Evolutionary conservation across 2,888 invertebrate species (phyloP).

Genomic region (Leptopterna dolabrata): DNA sequence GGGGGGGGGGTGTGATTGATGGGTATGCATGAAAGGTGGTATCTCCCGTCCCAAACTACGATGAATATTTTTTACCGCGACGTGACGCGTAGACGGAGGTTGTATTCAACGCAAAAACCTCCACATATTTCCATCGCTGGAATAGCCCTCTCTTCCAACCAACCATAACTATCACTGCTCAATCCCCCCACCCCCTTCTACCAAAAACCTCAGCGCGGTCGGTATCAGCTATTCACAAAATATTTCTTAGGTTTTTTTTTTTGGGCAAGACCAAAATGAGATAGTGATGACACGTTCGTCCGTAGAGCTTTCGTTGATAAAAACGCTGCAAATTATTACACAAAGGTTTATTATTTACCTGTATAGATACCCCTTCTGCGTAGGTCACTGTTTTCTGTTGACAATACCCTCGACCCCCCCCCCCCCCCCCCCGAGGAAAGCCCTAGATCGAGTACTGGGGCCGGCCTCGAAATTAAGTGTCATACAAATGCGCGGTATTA

Average conservation of each 20-base stretch:
- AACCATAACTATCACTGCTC: not conserved
- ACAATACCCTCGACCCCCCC: too few relatives aligned
- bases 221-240: conserved; percentile 24
- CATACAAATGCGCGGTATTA: too few relatives aligned
- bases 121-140: conserved; percentile 32
- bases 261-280: conserved; percentile 14
- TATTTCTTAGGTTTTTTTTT: not conserved
- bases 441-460: too few relatives aligned
- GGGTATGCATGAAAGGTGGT: conserved; percentile 32
- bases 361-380: too few relatives aligned
- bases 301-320: not conserved
- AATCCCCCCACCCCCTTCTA: not conserved
- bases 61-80: conserved; percentile 46
- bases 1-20: conserved; percentile 5
- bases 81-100: conserved; percentile 25
- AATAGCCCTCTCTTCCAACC: conserved; percentile 1
- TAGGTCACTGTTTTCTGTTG: too few relatives aligned
- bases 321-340: too few relatives aligned
- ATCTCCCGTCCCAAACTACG: conserved; percentile 39
- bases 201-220: not conserved
- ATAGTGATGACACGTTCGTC: conserved; percentile 11
- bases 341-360: too few relatives aligned
- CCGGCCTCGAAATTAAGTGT: too few relatives aligned
- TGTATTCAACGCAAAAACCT: conserved; percentile 41
- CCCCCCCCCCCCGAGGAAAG: too few relatives aligned